A percentile compares a stretch with the other conserved stretches of the same genome.
Evolutionary conservation across 2,113 vertebrate species (phyloP).

Genomic region (Puntigrus tetrazona): DNA sequence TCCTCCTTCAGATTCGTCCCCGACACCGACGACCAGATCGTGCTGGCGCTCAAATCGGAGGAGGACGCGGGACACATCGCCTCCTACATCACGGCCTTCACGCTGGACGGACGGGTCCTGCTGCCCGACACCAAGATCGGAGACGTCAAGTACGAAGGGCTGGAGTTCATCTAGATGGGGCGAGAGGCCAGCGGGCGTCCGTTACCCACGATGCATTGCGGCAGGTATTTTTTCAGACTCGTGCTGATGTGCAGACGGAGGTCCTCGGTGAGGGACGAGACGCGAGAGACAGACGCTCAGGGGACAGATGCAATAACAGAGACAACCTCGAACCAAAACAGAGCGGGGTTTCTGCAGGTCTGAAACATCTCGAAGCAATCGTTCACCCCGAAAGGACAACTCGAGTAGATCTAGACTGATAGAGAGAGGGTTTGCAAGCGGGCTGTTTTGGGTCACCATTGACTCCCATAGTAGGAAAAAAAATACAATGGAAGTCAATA

Average conservation of each 20-base stretch:
- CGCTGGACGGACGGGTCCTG: slow-evolving; percentile 86
- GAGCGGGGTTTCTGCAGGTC: too few species aligned
- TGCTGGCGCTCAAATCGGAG: slow-evolving; percentile 92
- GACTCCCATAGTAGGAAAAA: too few species aligned
- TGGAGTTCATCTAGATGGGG: slow-evolving; percentile 86
- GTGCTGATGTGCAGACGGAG: neutral
- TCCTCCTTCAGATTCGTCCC: slow-evolving; percentile 97
- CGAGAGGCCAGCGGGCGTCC: neutral
- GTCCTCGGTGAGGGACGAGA: neutral
- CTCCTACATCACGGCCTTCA: slow-evolving; percentile 92
- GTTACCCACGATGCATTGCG: neutral
- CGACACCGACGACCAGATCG: slow-evolving; percentile 85
- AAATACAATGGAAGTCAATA: too few species aligned
- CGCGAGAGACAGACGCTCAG: neutral
- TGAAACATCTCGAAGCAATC: too few species aligned
- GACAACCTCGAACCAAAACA: neutral
- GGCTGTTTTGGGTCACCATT: too few species aligned
- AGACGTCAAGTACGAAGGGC: slow-evolving; percentile 89
- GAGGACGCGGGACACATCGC: slow-evolving; percentile 83
- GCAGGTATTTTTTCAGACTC: neutral
- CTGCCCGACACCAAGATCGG: slow-evolving; percentile 89
- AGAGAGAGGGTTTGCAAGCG: too few species aligned
- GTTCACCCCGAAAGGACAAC: too few species aligned
- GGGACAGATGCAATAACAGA: slow-evolving; percentile 24
- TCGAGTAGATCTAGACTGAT: too few species aligned